Evolutionary conservation across 2,113 vertebrate species (phyloP), one percentile per base, ranked within the genome.

Genomic region (Ploceus nigricollis): DNA sequence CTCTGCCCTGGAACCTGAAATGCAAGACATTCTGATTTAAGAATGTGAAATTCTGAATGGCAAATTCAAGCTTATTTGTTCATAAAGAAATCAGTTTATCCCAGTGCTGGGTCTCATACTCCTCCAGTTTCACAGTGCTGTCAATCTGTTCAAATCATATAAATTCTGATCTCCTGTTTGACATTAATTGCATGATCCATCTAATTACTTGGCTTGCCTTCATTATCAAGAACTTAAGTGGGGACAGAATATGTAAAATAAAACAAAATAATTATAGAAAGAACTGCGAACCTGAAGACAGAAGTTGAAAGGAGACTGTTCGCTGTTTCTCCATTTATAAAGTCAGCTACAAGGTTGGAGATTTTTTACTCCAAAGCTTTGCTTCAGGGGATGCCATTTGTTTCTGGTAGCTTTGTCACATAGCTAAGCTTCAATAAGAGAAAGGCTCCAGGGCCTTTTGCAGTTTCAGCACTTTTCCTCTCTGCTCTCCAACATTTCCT

Each of bases 401-500:
- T 96, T 94, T 96, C 82, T 93, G 83, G n/a, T 93, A 86, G 35
- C 35, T 51, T 80, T 89, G 75, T 95, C 57, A 64, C 2, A 4
- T 45, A 85, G 44, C 53, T 69, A 63, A 39, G 24, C 94, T 95
- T 73, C 65, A 77, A 40, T 2, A 56, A 84, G 81, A 71, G 63
- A 82, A 83, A 42, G 42, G 70, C 69, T 96, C 16, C 68, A 60
- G 84, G 94, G 90, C 50, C 78, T 91, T 95, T 81, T 77, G 57
- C 91, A 51, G 31, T 80, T 91, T 94, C 93, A 96, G 64, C 75
- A 92, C 72, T 87, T 97, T 82, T 37, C 57, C 51, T 39, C 75
- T 96, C 87, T 97, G 50, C 93, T 95, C 82, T 92, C 48, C 50
- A 89, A 42, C 44, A 65, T 94, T 97, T 97, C 90, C 91, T 97